phyloP scores from a whole-genome alignment of 1,140 invertebrate genomes.

The Charaxes varanes region DNA sequence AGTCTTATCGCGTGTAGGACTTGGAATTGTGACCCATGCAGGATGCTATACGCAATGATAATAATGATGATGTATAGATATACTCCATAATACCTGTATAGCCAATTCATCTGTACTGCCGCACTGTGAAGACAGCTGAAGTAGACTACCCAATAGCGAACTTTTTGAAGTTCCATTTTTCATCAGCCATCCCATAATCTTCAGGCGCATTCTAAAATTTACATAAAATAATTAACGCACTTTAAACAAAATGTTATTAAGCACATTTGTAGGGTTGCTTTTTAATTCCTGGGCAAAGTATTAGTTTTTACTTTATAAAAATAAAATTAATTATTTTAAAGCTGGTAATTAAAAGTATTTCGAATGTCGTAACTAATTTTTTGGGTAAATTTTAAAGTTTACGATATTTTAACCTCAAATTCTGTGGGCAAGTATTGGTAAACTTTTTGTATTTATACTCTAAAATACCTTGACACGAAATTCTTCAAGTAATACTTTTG shows the following conservation, averaged over 20 bases:
- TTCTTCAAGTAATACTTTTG: constrained; percentile 61
- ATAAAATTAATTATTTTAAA: no score
- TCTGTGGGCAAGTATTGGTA: no score
- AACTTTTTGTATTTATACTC: not conserved
- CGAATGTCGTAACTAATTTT: no score
- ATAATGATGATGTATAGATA: constrained; percentile 2
- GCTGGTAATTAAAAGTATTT: no score
- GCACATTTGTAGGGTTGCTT: no score
- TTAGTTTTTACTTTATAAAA: no score
- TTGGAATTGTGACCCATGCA: no score
- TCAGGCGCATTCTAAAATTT: constrained; percentile 64
- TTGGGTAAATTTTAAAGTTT: no score
- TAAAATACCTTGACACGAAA: constrained; percentile 58
- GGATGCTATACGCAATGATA: no score
- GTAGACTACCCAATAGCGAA: constrained; percentile 58
- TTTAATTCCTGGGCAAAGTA: no score
- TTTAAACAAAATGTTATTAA: no score
- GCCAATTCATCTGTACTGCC: constrained; percentile 59
- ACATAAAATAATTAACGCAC: constrained; percentile 9
- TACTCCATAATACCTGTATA: constrained; percentile 41
- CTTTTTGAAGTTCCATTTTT: constrained; percentile 75
- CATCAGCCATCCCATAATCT: constrained; percentile 77
- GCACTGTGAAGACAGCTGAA: constrained; percentile 47
- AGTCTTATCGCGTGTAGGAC: not conserved
- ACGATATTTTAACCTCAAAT: no score